Conservation (phyloP, 2,113 vertebrate species). For the Toxotes chatareus region DNA sequence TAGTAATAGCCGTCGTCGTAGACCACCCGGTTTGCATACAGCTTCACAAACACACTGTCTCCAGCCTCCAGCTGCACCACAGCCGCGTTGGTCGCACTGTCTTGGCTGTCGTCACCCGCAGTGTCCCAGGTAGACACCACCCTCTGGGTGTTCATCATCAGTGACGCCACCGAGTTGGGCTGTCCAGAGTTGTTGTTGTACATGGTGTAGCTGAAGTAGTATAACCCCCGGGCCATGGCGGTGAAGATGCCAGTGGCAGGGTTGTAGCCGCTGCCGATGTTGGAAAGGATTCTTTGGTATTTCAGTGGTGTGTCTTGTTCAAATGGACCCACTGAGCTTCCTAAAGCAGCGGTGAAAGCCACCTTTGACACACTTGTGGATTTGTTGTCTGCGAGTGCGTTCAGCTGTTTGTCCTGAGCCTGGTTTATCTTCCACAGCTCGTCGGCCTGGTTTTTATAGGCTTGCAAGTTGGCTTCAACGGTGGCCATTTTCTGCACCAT, state of each 20-base stretch:
- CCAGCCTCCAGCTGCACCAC: slow-evolving; percentile 26
- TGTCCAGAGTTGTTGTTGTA: slow-evolving; percentile 5
- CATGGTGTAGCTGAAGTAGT: slow-evolving; percentile 28
- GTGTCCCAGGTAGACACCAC: slow-evolving; percentile 22
- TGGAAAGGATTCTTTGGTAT: slow-evolving; percentile 16
- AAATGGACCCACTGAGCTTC: neutral
- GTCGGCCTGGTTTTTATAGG: neutral
- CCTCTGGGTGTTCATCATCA: slow-evolving; percentile 31
- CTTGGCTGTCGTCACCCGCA: neutral
- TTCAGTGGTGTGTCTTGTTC: neutral
- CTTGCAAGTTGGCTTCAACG: neutral
- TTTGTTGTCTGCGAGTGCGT: neutral
- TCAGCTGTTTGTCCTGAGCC: slow-evolving; percentile 18
- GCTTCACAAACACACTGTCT: slow-evolving; percentile 22
- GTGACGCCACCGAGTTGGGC: neutral
- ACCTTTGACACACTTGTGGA: neutral
- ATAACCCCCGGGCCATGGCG: neutral
- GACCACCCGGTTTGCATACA: neutral
- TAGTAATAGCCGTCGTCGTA: slow-evolving; percentile 3
- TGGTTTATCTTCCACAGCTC: neutral
- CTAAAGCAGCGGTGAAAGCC: slow-evolving; percentile 13
- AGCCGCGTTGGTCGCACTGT: slow-evolving; percentile 5
- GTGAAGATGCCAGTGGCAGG: slow-evolving; percentile 30
- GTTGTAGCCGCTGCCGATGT: slow-evolving; percentile 20
- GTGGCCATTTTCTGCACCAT: slow-evolving; percentile 14